Conservation (phyloP, 2,797 vertebrate genomes). For the Dendrocincla tyrannina region DNA sequence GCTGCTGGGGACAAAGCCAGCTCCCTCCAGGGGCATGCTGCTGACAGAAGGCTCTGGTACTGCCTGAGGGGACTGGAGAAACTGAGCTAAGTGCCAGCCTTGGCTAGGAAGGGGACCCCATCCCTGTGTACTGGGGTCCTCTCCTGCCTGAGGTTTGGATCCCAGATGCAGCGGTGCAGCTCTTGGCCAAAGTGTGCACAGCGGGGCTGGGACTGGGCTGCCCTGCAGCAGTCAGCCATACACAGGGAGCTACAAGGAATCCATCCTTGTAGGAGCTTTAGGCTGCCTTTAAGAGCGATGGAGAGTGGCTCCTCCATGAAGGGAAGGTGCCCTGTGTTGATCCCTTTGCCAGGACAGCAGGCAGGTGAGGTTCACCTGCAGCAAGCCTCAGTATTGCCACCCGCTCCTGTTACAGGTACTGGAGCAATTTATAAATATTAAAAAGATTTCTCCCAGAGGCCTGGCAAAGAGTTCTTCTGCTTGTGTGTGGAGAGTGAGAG, state of each 20-base stretch:
- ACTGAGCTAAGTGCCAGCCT: not conserved
- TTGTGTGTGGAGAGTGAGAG: not conserved
- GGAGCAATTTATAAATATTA: constrained; percentile 67
- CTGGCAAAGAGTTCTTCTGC: constrained; percentile 29
- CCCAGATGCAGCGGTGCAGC: fast-evolving
- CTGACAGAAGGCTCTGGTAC: not conserved
- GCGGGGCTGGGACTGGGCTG: fast-evolving
- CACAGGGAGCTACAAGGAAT: not conserved
- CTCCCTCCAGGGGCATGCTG: fast-evolving
- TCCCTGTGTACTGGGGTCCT: not conserved
- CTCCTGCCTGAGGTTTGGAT: not conserved
- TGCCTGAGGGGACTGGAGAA: not conserved
- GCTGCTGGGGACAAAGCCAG: not conserved
- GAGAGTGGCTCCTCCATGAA: not conserved
- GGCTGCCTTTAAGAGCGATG: not conserved
- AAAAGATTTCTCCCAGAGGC: constrained; percentile 58
- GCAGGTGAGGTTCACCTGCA: not conserved
- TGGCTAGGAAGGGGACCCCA: not conserved
- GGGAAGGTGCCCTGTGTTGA: not conserved
- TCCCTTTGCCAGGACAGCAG: not conserved
- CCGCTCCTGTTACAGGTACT: constrained; percentile 33
- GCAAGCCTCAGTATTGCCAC: not conserved
- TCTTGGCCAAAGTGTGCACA: fast-evolving
- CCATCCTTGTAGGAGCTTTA: not conserved
- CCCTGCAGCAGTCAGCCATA: fast-evolving